Evolutionary conservation across 2,888 invertebrate genomes (phyloP).

Genomic region (Apodemia zela): DNA sequence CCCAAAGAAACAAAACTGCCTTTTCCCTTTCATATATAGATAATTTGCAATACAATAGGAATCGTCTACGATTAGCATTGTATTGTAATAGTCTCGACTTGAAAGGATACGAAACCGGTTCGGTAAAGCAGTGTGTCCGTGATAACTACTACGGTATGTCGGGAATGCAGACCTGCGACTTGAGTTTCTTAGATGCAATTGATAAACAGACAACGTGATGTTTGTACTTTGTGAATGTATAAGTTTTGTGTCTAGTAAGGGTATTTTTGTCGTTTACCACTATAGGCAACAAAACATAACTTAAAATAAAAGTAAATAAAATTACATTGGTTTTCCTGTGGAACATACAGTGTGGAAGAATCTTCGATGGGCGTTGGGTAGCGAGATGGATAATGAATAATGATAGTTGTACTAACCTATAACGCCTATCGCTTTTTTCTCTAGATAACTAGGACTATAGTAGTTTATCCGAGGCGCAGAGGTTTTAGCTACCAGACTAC

Average conservation of each 20-base stretch:
- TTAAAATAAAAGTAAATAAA: background rate
- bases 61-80: conserved; percentile 22
- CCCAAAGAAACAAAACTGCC: background rate
- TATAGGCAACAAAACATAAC: background rate
- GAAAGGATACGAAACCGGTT: conserved; percentile 61
- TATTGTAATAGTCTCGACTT: conserved; percentile 35
- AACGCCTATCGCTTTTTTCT: too few species aligned
- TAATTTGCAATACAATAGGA: conserved; percentile 2
- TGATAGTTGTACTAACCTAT: too few species aligned
- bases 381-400: too few species aligned
- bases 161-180: conserved; percentile 41
- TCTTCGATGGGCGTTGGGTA: too few species aligned
- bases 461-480: too few species aligned
- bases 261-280: background rate
- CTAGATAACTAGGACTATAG: too few species aligned
- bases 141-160: conserved; percentile 38
- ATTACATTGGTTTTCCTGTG: too few species aligned
- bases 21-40: background rate
- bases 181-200: conserved; percentile 28
- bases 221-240: background rate
- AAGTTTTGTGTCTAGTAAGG: background rate
- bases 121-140: conserved; percentile 37
- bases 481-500: too few species aligned
- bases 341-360: too few species aligned
- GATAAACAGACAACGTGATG: conserved; percentile 36